A percentile compares a stretch with the other conserved stretches of the same genome.
Evolutionary conservation across 2,888 invertebrate genomes (phyloP).

Genomic region (Coremacera marginata): DNA sequence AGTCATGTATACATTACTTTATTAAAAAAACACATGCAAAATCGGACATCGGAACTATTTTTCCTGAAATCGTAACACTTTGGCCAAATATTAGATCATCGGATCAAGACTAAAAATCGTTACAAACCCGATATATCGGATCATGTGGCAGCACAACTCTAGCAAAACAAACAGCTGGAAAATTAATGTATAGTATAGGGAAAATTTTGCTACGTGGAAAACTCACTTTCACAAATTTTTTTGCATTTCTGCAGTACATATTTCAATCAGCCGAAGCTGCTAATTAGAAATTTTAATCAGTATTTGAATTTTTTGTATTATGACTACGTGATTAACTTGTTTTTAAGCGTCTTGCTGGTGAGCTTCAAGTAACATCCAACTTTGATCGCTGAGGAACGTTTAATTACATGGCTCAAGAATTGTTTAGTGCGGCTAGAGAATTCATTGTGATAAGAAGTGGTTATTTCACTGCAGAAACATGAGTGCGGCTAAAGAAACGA

Average conservation of each 20-base stretch:
- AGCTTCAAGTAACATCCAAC: background rate
- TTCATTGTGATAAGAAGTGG: background rate
- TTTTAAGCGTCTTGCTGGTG: background rate
- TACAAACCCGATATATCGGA: too few species aligned
- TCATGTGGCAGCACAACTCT: too few species aligned
- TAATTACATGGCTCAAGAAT: background rate
- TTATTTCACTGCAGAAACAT: background rate
- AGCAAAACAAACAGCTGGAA: background rate
- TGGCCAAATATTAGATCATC: too few species aligned
- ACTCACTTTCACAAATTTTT: background rate
- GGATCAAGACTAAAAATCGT: too few species aligned
- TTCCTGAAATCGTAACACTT: too few species aligned
- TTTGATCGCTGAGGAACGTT: background rate
- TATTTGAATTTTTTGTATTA: background rate
- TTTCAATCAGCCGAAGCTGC: background rate
- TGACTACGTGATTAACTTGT: background rate
- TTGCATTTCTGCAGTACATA: background rate
- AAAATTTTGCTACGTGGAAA: constrained; percentile 21
- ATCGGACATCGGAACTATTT: too few species aligned
- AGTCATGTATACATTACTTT: too few species aligned
- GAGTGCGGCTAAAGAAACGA: constrained; percentile 29
- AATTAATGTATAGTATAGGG: background rate
- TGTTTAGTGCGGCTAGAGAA: constrained; percentile 4
- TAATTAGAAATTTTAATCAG: background rate
- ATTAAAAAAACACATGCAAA: too few species aligned